Evolutionary conservation across 2,888 invertebrate species (phyloP).

Genomic region (Cephus pulcher): DNA sequence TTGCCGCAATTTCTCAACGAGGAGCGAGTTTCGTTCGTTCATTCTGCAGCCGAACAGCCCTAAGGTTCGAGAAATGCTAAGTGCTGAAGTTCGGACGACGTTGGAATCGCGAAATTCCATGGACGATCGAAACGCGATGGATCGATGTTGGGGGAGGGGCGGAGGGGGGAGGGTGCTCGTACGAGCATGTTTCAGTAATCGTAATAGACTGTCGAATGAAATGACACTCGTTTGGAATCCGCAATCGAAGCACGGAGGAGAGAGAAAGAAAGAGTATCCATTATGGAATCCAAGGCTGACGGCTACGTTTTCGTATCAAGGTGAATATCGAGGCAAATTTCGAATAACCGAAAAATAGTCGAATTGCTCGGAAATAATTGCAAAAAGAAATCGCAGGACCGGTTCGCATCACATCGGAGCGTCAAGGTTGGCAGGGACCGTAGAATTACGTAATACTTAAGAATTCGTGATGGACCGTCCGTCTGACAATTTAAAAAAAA

Average conservation of each 20-base stretch:
- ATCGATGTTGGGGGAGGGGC: background rate
- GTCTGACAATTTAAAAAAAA: background rate
- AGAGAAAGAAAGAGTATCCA: background rate
- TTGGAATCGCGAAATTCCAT: background rate
- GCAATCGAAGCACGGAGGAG: background rate
- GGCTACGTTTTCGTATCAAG: background rate
- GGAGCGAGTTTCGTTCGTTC: no score
- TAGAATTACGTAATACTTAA: background rate
- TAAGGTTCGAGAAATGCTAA: no score
- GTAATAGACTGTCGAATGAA: background rate
- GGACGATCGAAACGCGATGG: background rate
- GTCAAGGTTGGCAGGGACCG: background rate
- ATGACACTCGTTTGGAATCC: background rate
- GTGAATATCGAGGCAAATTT: background rate
- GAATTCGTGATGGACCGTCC: background rate
- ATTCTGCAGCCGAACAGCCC: no score
- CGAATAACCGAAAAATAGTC: background rate
- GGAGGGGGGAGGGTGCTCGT: no score
- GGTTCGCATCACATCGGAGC: background rate
- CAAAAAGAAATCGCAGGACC: background rate
- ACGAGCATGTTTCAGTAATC: background rate
- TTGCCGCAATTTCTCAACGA: no score
- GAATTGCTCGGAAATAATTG: background rate
- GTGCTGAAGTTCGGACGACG: background rate
- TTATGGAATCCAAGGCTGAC: background rate